These are phyloP conservation scores for Acipenser ruthenus DNA, from an alignment of 2,797 vertebrate genomes.

Conservation along the genomic window DNA sequence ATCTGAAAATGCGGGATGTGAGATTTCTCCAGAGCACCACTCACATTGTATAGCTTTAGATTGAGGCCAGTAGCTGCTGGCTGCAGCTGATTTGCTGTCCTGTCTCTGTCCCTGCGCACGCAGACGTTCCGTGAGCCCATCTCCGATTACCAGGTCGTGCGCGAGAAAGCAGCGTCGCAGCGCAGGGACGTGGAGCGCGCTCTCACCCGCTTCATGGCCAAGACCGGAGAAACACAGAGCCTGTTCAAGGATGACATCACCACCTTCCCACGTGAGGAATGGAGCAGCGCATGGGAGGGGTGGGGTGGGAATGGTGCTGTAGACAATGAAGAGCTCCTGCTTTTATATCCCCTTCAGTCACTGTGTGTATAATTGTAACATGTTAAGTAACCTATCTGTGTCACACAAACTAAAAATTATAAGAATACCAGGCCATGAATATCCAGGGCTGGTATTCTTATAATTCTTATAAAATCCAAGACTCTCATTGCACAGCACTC, in stretches of 20 bases:
- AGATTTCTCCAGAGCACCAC: too few species aligned
- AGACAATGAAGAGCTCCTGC: background rate
- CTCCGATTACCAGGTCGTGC: constrained; percentile 86
- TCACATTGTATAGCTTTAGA: too few species aligned
- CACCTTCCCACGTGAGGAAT: constrained; percentile 77
- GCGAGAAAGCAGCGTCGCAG: constrained; percentile 91
- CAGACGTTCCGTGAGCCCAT: constrained; percentile 92
- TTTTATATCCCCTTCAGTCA: background rate
- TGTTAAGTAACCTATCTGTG: too few species aligned
- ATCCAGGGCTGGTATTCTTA: too few species aligned
- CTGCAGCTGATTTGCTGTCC: background rate
- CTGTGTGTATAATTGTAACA: background rate
- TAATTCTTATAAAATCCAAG: too few species aligned
- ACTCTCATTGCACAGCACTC: too few species aligned
- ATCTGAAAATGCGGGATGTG: too few species aligned
- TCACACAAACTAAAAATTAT: too few species aligned
- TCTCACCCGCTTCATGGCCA: constrained; percentile 95
- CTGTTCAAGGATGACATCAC: constrained; percentile 93
- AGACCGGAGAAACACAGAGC: constrained; percentile 91
- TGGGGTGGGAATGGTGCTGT: background rate
- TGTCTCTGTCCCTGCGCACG: background rate
- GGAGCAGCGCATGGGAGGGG: too few species aligned
- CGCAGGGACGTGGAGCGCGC: constrained; percentile 89
- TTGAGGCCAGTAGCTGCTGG: too few species aligned
- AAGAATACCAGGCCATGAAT: too few species aligned